Evolutionary conservation across 2,888 invertebrate species (phyloP), one percentile per base, ranked within the genome.

Genomic region (Pilophorus perplexus): DNA sequence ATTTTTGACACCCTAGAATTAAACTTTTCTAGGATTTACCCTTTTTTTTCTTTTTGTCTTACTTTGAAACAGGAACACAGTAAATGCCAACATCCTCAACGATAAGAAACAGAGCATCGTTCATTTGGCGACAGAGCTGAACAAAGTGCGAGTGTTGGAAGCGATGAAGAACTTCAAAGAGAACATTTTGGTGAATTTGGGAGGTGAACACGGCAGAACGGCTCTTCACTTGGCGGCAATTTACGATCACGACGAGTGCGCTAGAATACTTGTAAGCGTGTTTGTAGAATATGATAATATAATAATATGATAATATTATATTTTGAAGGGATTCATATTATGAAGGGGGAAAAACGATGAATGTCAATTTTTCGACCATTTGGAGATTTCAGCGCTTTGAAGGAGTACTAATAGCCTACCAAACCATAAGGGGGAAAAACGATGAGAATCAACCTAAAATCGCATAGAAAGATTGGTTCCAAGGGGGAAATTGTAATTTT

Each of bases 191-290:
- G 85, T 88, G 2, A 84, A 89, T 72, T 83, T 87, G 71, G 87
- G 87, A 0, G 92, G 91, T 0, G 87, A 86, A 74, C 88, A 88
- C 71, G 91, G 91, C 0, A 80, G 88, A 23, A 90, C 90, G 0
- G 89, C 92, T 0, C 80, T 93, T 0, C 93, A 93, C 74, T 82
- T 90, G 69, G 90, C 92, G 0, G 92, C 92, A 5, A 89, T 89
- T 65, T 87, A 88, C 73, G 91, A 93, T 76, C 86, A 88, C 74
- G 89, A 88, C 69, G 84, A 88, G 73, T 90, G 90, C 76, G 90
- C 91, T 12, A 81, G 85, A 74, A 83, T 90, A 71, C 78, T 93
- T 82, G 93, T 93, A 81, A 64, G 64, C 52, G 5, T 4, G 4
- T 38, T n/a, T 38, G 3, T 27, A 22, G 55, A 3, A 16, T 12